A percentile compares a stretch with the other conserved stretches of the same genome.
phyloP scores from a whole-genome alignment of 2,797 vertebrate species.

The Triplophysa yarkandensis region DNA sequence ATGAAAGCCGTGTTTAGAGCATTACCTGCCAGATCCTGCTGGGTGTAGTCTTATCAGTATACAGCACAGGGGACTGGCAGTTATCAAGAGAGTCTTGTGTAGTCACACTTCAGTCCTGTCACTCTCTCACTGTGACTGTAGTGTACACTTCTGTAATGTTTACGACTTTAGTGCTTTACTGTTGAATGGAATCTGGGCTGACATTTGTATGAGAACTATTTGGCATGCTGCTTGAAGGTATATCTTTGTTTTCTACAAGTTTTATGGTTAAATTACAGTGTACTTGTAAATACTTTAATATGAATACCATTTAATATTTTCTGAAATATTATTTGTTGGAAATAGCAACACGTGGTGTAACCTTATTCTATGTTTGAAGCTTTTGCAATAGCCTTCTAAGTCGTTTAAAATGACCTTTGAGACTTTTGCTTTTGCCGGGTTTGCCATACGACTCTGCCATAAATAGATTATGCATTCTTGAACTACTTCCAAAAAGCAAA shows the following conservation, averaged over 20 bases:
- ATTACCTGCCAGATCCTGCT: not conserved
- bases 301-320: not conserved
- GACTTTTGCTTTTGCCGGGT: not conserved
- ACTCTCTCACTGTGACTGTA: not conserved
- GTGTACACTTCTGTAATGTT: not conserved
- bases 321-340: not conserved
- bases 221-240: constrained; percentile 13
- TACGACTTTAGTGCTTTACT: not conserved
- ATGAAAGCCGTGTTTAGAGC: not conserved
- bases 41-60: constrained; percentile 34
- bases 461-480: not conserved
- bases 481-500: not conserved
- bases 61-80: constrained; percentile 9
- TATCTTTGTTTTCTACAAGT: not conserved
- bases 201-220: constrained; percentile 6
- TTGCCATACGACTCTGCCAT: not conserved
- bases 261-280: not conserved
- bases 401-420: constrained; percentile 27
- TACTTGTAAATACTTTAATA: too few relatives aligned
- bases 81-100: not conserved
- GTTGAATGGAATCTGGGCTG: not conserved
- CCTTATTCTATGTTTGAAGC: not conserved
- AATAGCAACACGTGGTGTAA: not conserved
- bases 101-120: not conserved
- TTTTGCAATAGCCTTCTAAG: not conserved